Percentiles rank a stretch among this genome's conserved stretches.
Conservation (phyloP, 1,140 invertebrate genomes). For the Caenorhabditis remanei region DNA sequence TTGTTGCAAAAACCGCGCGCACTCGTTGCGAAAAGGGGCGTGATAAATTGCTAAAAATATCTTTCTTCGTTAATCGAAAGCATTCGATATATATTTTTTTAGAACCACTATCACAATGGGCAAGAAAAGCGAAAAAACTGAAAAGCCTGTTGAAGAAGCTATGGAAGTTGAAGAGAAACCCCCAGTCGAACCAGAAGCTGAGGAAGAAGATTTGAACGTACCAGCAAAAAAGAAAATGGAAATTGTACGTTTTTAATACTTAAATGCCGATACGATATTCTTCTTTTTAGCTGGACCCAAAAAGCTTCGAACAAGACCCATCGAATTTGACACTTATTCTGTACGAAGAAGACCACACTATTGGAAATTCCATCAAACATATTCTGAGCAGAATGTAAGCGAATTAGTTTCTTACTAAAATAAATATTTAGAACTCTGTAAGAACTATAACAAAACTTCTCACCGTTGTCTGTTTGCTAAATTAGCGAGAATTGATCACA, state of each 20-base stretch:
- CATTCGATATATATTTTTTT: neutral
- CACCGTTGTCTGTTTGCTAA: too few relatives aligned
- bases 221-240: conserved; percentile 64
- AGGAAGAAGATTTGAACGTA: conserved; percentile 42
- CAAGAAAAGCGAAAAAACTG: conserved; percentile 9
- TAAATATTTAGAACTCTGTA: too few relatives aligned
- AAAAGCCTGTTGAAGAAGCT: neutral
- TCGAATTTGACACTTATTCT: conserved; percentile 70
- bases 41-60: too few relatives aligned
- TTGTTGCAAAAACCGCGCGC: conserved; percentile 4
- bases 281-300: conserved; percentile 61
- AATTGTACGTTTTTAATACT: conserved; percentile 62
- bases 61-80: too few relatives aligned
- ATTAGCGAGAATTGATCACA: too few relatives aligned
- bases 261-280: neutral
- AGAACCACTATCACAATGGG: neutral
- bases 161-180: neutral
- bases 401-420: neutral
- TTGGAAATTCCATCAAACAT: conserved; percentile 74
- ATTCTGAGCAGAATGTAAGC: conserved; percentile 72
- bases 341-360: conserved; percentile 74
- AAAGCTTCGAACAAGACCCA: conserved; percentile 66
- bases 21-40: neutral
- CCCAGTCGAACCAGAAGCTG: neutral
- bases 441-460: too few relatives aligned